A percentile compares a stretch with the other conserved stretches of the same genome.
phyloP scores from a whole-genome alignment of 2,888 invertebrate genomes.

The Hypomecis atomaria region DNA sequence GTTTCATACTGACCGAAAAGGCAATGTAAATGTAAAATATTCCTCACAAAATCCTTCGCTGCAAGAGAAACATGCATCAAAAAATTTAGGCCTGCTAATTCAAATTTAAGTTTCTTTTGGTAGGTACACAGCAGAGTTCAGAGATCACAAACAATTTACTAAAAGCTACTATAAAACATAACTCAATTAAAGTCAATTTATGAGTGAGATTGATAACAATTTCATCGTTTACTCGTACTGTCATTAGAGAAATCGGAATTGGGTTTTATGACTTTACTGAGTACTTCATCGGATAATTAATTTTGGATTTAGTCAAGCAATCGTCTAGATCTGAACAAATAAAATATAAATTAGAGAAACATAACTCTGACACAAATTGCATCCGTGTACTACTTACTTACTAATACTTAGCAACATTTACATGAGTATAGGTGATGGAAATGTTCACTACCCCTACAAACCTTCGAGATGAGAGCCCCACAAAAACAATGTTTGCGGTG shows the following conservation, averaged over 20 bases:
- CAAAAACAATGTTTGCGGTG: conserved; percentile 84
- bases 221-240: conserved; percentile 58
- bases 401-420: too few relatives aligned
- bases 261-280: conserved; percentile 33
- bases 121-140: conserved; percentile 63
- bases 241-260: conserved; percentile 49
- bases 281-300: too few relatives aligned
- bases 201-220: conserved; percentile 52
- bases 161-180: conserved; percentile 48
- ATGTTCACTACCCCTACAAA: conserved; percentile 57
- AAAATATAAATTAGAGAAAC: too few relatives aligned
- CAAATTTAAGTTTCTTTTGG: conserved; percentile 65
- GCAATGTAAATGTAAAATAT: conserved; percentile 63
- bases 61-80: conserved; percentile 61
- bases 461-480: conserved; percentile 59
- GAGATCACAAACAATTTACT: conserved; percentile 58
- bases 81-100: conserved; percentile 59
- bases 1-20: conserved; percentile 38
- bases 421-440: conserved; percentile 9
- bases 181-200: conserved; percentile 53
- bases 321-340: too few relatives aligned
- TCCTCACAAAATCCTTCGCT: conserved; percentile 55
- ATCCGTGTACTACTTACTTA: too few relatives aligned
- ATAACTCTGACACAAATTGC: too few relatives aligned
- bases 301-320: too few relatives aligned